These are phyloP conservation scores for Lasaia peninsularis DNA, from an alignment of 1,140 invertebrate genomes.

Conservation along the genomic window DNA sequence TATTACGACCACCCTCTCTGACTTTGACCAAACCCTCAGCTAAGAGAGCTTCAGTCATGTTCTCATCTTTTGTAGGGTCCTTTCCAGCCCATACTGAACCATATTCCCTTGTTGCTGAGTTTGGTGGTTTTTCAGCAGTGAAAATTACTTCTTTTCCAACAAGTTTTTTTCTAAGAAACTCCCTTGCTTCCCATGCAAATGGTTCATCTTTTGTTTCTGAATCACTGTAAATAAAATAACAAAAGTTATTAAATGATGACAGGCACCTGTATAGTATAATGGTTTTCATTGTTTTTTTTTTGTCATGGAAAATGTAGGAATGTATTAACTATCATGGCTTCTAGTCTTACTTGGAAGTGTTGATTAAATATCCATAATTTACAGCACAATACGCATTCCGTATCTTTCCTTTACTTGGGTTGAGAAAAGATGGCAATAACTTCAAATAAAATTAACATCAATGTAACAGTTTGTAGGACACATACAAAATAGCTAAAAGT, in stretches of 20 bases:
- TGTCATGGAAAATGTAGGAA: too few species aligned
- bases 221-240: conserved; percentile 65
- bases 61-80: conserved; percentile 87
- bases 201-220: conserved; percentile 90
- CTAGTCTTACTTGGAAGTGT: too few species aligned
- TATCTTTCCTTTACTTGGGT: too few species aligned
- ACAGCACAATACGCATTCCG: too few species aligned
- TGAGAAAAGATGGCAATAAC: too few species aligned
- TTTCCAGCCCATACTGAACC: conserved; percentile 92
- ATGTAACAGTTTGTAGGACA: too few species aligned
- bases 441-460: too few species aligned
- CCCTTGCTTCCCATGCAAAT: conserved; percentile 97
- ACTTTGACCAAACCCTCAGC: conserved; percentile 92
- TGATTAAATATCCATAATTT: too few species aligned
- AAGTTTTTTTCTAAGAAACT: conserved; percentile 94
- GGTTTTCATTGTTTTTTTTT: too few species aligned
- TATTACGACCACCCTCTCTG: conserved; percentile 82
- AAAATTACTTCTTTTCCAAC: conserved; percentile 94
- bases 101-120: conserved; percentile 88
- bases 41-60: conserved; percentile 91
- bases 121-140: conserved; percentile 83
- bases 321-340: too few species aligned
- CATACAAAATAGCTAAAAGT: too few species aligned
- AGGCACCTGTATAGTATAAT: neutral
- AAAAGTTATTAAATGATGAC: conserved; percentile 8